phyloP scores from a whole-genome alignment of 2,888 invertebrate species.

The Hydropsyche betteni region DNA sequence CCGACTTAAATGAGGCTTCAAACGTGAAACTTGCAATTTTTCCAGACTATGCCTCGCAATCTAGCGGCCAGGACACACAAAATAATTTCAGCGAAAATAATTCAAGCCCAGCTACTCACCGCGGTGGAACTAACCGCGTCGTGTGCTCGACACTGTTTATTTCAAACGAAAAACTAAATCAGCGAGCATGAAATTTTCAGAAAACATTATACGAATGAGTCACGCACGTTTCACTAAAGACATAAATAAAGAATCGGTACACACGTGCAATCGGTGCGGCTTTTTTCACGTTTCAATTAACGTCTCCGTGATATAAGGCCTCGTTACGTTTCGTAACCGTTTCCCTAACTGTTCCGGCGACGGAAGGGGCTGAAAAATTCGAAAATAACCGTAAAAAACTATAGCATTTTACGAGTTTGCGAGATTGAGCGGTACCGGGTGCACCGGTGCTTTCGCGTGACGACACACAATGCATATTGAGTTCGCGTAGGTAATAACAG shows the following conservation, averaged over 20 bases:
- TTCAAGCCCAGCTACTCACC: too few relatives aligned
- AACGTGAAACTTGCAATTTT: slow-evolving; percentile 8
- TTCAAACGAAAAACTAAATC: too few relatives aligned
- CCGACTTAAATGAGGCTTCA: slow-evolving; percentile 13
- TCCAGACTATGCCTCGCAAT: neutral
- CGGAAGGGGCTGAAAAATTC: slow-evolving; percentile 16
- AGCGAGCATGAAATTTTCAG: too few relatives aligned
- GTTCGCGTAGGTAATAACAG: slow-evolving; percentile 16
- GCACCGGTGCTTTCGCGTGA: slow-evolving; percentile 26
- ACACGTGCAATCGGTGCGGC: neutral
- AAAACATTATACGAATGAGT: too few relatives aligned
- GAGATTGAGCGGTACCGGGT: slow-evolving; percentile 3
- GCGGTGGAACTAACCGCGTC: too few relatives aligned
- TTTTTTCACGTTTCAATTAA: slow-evolving; percentile 21
- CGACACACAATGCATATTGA: slow-evolving; percentile 24
- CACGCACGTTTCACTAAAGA: too few relatives aligned
- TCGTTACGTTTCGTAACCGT: slow-evolving; percentile 10
- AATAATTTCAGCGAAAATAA: too few relatives aligned
- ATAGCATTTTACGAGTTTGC: slow-evolving; percentile 1
- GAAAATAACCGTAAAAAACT: slow-evolving; percentile 15
- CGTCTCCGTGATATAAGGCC: slow-evolving; percentile 24
- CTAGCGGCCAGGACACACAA: too few relatives aligned
- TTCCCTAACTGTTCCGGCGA: slow-evolving; percentile 1
- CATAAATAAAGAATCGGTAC: neutral
- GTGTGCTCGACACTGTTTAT: too few relatives aligned